Percentiles rank a stretch among this genome's conserved stretches.
phyloP scores from a whole-genome alignment of 92 coral and sea anemone species.

The Parazoanthus atlanticus region DNA sequence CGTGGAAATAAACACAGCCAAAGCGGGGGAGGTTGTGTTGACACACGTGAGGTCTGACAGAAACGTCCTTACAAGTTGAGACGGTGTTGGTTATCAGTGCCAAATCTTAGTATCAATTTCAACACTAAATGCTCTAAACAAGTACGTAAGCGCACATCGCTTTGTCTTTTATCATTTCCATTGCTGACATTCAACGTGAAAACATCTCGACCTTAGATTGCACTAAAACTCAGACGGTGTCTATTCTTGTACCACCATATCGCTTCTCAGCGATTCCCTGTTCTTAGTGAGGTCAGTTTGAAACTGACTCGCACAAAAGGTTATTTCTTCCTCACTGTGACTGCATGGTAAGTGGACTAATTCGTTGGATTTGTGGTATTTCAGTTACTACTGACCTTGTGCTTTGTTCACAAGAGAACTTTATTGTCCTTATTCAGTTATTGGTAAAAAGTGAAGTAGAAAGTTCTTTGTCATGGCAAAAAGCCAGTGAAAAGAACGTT shows the following conservation, averaged over 20 bases:
- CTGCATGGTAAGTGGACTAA: background rate
- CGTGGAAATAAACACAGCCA: background rate
- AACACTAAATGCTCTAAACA: background rate
- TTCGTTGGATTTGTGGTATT: background rate
- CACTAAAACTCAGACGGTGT: background rate
- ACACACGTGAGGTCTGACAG: background rate
- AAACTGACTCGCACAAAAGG: background rate
- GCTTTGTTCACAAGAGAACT: background rate
- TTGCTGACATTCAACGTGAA: background rate
- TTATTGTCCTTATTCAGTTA: background rate
- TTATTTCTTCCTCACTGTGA: background rate
- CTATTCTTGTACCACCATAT: background rate
- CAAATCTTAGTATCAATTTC: constrained; percentile 4
- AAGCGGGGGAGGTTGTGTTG: background rate
- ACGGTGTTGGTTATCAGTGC: background rate
- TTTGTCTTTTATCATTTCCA: background rate
- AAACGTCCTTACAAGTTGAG: background rate
- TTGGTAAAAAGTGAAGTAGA: background rate
- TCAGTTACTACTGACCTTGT: background rate
- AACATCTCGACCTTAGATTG: background rate
- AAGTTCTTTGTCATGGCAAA: background rate
- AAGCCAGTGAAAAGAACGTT: no score
- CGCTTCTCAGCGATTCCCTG: background rate
- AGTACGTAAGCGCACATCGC: background rate
- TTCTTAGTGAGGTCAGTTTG: background rate